Base-by-base conservation (phyloP, 30 jellyfish, hydroid and myxozoan species). In the Sanderia malayensis region DNA sequence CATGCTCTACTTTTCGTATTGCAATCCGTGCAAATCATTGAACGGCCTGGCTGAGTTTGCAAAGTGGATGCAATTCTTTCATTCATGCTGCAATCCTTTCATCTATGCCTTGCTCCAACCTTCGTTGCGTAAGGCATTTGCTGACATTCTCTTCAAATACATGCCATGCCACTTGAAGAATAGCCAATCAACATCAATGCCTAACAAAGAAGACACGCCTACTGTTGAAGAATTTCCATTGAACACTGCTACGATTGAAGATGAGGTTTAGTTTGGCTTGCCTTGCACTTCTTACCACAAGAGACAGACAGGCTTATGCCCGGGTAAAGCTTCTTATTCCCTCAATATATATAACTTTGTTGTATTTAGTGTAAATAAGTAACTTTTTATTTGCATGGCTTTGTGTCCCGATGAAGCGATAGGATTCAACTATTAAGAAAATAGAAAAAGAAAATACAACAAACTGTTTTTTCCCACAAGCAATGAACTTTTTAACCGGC, bases 51-150 rank as follows among this genome's bases (percentile, higher is more conserved):
- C 68, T 0, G 72, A 61, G 26, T 27, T 64, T 26, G 61, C 32
- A 37, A 76, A 76, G 46, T 76, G 88, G 88, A 52, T 76, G 58
- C 88, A 76, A 67, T 76, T 76, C 73, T 63, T 76, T 60, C 88
- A 76, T 37, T 76, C 88, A 23, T 76, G 88, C 65, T 76, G 88
- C 68, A 76, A 76, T 55, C 88, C 88, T 27, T 76, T 76, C 55
- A 49, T 76, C 27, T 76, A 76, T 46, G 88, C 80, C 17, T 21
- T 76, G 52, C 67, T 76, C 23, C 88, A 76, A 70, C 88, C 88
- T 26, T 28, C 55, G 25, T 64, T 76, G 19, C 79, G 88, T 19
- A 64, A 76, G 13, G 88, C 76, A 28, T 62, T 76, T 65, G 52
- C 44, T 29, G 66, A 17, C 65, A 47, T 55, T 33, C 47, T 73